Conservation (phyloP, 2,113 vertebrate genomes). For the Scomber colias region DNA sequence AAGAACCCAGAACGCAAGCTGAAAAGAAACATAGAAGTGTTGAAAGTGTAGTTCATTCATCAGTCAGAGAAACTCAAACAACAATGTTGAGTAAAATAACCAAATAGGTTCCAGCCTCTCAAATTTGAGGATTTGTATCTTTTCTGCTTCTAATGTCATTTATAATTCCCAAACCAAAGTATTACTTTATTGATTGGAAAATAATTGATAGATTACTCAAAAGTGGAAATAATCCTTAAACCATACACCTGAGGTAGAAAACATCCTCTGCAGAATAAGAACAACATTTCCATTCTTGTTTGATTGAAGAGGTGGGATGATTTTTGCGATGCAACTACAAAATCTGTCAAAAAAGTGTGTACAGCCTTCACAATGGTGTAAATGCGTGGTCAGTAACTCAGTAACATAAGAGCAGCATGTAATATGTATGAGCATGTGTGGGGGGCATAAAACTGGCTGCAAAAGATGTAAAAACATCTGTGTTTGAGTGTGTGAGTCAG, state of each 20-base stretch:
- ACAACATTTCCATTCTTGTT: slow-evolving; percentile 3
- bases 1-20: neutral
- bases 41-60: neutral
- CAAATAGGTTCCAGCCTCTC: too few species aligned
- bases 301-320: slow-evolving; percentile 1
- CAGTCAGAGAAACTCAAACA: neutral
- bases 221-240: neutral
- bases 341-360: slow-evolving; percentile 19
- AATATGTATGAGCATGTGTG: slow-evolving; percentile 65
- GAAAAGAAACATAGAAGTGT: neutral
- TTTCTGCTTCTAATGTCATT: neutral
- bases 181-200: neutral
- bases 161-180: neutral
- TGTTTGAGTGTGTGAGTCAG: slow-evolving; percentile 65
- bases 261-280: neutral
- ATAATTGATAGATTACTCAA: neutral
- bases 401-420: slow-evolving; percentile 61
- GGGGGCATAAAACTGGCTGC: slow-evolving; percentile 32
- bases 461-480: slow-evolving; percentile 66
- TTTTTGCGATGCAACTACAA: slow-evolving; percentile 10
- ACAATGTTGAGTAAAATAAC: neutral
- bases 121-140: too few species aligned
- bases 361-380: neutral
- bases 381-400: slow-evolving; percentile 48
- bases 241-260: neutral